Evolutionary conservation across 1,140 invertebrate species (phyloP), one percentile per base, ranked within the genome.

Genomic region (Tribolium castaneum): DNA sequence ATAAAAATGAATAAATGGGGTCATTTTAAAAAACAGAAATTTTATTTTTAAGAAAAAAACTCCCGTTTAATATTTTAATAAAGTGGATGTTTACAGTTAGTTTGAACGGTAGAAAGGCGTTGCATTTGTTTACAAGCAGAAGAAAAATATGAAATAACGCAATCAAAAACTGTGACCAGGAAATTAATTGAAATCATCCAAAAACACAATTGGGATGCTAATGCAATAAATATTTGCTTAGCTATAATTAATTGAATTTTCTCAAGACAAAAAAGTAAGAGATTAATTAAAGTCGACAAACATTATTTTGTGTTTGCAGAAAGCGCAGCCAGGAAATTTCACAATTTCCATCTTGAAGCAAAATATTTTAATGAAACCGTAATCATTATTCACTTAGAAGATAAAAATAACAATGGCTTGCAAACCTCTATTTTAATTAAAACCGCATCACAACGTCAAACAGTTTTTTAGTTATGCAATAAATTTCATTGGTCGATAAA

Each of bases 241-340:
- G 19, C 49, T 16, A 54, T 73, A 54, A 73, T 73, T 73, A 73
- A 73, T 25, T 73, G 50, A 54, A 54, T 25, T 54, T 73, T 14
- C 70, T 35, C 16, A 73, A 52, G 71, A 30, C 19, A 25, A 73
- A 73, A 73, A 30, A 73, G 45, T 73, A 12, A 25, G 12, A 66
- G 59, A 73, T 73, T 73, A 73, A 73, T 73, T 73, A 73, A 73
- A 54, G 71, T 73, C 71, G 49, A 52, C 71, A 52, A 73, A 72
- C 70, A 72, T 54, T 73, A 73, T 34, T 73, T 73, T 73, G 6
- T 73, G 49, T 73, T 73, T 73, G 49, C 45, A 50, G 25, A 72
- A 72, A 72, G 54, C 59, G 34, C 59, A 39, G 30, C 1, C 25
- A 35, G 59, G 25, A 34, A 66, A 66, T 34, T 66, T 35, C 10